Evolutionary conservation across 2,113 vertebrate species (phyloP).

Genomic region (Sus scrofa): DNA sequence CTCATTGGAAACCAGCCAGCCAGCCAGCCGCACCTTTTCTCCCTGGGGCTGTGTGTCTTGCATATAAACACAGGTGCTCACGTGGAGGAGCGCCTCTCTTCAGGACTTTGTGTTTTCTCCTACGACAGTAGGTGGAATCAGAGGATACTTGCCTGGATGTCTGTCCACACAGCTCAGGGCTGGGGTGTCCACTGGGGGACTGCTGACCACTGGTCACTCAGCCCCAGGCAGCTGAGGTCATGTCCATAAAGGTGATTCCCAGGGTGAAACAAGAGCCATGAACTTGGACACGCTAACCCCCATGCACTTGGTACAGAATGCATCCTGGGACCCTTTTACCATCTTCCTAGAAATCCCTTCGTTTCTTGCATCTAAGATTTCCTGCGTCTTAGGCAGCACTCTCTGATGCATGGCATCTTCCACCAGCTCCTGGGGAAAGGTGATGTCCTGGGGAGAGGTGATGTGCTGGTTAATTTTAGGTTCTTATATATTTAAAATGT

Average conservation of each 20-base stretch:
- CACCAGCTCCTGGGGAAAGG: background rate
- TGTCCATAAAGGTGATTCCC: background rate
- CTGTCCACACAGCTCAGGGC: background rate
- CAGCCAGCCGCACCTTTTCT: background rate
- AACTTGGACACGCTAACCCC: background rate
- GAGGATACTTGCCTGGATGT: background rate
- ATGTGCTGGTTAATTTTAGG: no score
- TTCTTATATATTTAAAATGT: background rate
- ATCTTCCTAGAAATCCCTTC: background rate
- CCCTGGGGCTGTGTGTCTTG: accelerated
- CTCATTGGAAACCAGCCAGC: background rate
- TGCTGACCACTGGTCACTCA: background rate
- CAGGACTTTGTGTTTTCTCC: background rate
- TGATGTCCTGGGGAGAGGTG: background rate
- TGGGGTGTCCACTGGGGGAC: background rate
- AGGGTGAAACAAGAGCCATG: background rate
- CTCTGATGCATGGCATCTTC: background rate
- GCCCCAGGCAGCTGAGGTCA: background rate
- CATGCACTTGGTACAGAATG: accelerated
- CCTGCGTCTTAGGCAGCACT: background rate
- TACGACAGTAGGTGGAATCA: no score
- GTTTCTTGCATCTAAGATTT: background rate
- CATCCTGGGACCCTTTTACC: background rate
- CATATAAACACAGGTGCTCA: background rate
- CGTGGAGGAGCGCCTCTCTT: background rate